Evolutionary conservation across 1,140 invertebrate genomes (phyloP).

Genomic region (Diabrotica undecimpunctata): DNA sequence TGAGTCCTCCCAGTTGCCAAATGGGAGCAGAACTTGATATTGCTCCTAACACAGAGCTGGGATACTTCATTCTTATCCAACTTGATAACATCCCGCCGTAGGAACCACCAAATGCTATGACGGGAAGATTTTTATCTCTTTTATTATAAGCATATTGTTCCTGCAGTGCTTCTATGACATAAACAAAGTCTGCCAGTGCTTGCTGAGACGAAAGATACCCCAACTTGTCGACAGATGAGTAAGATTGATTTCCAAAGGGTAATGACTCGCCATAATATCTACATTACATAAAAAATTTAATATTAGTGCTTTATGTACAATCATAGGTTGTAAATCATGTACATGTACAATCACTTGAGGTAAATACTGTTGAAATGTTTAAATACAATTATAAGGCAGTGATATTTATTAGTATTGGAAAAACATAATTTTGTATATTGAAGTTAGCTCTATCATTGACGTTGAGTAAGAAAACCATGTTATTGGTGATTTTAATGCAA

Average conservation of each 20-base stretch:
- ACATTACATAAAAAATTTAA: slow-evolving; percentile 19
- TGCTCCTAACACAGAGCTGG: slow-evolving; percentile 82
- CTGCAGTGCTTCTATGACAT: slow-evolving; percentile 69
- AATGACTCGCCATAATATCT: slow-evolving; percentile 88
- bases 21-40: slow-evolving; percentile 95
- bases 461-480: no score
- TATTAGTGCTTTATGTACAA: no score
- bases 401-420: no score
- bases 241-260: slow-evolving; percentile 81
- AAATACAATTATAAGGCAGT: no score
- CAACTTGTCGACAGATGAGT: slow-evolving; percentile 61
- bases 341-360: no score
- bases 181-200: slow-evolving; percentile 90
- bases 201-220: slow-evolving; percentile 90
- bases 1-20: slow-evolving; percentile 79
- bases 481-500: no score
- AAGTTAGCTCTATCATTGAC: no score
- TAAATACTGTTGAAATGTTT: no score
- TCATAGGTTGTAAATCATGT: no score
- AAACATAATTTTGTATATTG: no score
- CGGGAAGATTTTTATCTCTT: slow-evolving; percentile 59
- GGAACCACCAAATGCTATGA: slow-evolving; percentile 92
- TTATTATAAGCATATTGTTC: slow-evolving; percentile 36
- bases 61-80: slow-evolving; percentile 96
- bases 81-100: slow-evolving; percentile 96